Percentiles rank a stretch among this genome's conserved stretches.
Evolutionary conservation across 92 coral and sea anemone species (phyloP).

Genomic region (Parazoanthus atlanticus): DNA sequence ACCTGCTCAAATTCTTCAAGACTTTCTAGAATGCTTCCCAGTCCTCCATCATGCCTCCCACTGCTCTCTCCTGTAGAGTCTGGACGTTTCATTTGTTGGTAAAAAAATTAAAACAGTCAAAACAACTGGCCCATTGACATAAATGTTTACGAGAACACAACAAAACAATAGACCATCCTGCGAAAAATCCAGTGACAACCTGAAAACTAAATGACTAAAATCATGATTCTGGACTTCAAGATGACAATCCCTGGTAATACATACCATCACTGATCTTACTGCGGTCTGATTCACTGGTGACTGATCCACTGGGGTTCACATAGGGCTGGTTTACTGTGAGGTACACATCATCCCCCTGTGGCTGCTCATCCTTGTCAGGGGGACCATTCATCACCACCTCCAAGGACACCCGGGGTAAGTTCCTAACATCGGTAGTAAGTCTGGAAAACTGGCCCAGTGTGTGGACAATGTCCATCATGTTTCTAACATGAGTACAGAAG

Average conservation of each 20-base stretch:
- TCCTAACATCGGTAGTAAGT: slow-evolving; percentile 68
- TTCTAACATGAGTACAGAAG: slow-evolving; percentile 89
- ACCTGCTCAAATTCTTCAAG: slow-evolving; percentile 80
- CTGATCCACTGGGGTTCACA: slow-evolving; percentile 52
- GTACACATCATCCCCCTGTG: slow-evolving; percentile 33
- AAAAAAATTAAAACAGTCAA: no score
- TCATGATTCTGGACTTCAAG: neutral
- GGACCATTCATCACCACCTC: slow-evolving; percentile 70
- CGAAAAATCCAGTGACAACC: no score
- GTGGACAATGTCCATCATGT: slow-evolving; percentile 95
- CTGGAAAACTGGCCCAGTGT: slow-evolving; percentile 89
- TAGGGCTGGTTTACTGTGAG: slow-evolving; percentile 38
- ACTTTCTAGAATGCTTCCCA: slow-evolving; percentile 58
- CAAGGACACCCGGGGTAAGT: slow-evolving; percentile 77
- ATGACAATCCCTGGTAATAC: neutral
- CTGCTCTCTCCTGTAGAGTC: slow-evolving; percentile 58
- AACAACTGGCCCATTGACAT: no score
- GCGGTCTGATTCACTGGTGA: slow-evolving; percentile 68
- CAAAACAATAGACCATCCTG: no score
- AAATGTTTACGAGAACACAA: no score
- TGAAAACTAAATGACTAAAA: neutral
- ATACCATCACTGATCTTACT: slow-evolving; percentile 49
- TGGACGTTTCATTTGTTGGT: neutral
- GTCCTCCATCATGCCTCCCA: slow-evolving; percentile 46
- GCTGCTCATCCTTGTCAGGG: slow-evolving; percentile 64